Evolutionary conservation across 2,888 invertebrate species (phyloP).

Genomic region (Dynastes grantii): DNA sequence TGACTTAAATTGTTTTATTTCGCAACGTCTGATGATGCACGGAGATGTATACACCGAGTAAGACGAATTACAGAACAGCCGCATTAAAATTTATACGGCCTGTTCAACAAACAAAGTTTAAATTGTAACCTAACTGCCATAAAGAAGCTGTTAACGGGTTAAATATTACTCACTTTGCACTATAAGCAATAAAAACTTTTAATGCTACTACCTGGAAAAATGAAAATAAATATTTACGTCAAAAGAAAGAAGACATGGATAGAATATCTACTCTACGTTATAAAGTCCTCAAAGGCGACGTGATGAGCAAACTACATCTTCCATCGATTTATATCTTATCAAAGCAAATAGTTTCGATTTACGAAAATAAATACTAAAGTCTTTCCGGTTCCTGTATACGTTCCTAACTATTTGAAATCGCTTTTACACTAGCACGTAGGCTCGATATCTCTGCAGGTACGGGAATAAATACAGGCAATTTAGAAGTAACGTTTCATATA

Average conservation of each 20-base stretch:
- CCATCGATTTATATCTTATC: constrained; percentile 25
- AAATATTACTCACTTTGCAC: constrained; percentile 22
- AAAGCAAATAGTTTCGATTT: constrained; percentile 23
- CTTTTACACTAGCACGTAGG: no score
- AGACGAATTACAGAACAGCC: constrained; percentile 35
- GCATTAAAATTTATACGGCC: constrained; percentile 34
- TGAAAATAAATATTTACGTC: constrained; percentile 36
- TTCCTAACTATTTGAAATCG: no score
- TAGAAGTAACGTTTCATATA: no score
- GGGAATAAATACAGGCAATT: no score
- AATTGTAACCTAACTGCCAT: constrained; percentile 24
- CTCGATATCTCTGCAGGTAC: no score
- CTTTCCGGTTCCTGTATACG: background rate
- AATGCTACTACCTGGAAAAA: constrained; percentile 23
- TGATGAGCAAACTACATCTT: constrained; percentile 1
- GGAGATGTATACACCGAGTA: constrained; percentile 8
- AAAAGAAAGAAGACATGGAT: background rate
- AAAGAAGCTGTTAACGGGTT: constrained; percentile 10
- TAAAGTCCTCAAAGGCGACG: no score
- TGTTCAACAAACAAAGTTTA: constrained; percentile 39
- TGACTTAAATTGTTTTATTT: constrained; percentile 40
- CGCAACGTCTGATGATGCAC: constrained; percentile 26
- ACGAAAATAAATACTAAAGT: constrained; percentile 15
- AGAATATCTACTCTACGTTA: background rate
- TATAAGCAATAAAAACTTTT: constrained; percentile 32